Base-by-base conservation (phyloP, 2,797 vertebrate genomes). In the Enteromius viviparus region DNA sequence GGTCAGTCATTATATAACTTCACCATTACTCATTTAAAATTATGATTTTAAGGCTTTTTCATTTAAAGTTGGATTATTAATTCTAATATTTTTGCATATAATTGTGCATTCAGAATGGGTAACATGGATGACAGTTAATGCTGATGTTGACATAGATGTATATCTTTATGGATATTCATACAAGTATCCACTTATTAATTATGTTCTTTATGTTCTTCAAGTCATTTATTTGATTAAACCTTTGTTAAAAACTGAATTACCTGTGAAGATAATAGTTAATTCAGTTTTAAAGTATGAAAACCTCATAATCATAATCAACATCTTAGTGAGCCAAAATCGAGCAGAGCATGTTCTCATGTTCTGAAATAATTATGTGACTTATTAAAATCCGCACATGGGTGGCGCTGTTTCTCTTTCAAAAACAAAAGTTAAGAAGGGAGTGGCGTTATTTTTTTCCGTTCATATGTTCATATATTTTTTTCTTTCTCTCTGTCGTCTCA, bases 331-430 rank as follows among this genome's bases (percentile, higher is more conserved):
- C 5, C 29, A 75, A 37, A 3, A 8, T 21, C 11, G 10, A 64
- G 19, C 60, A 47, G 49, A 47, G 11, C 17, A 6, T 21, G 42
- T 42, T 21, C 23, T n/a, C 11, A 7, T 3, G n/a, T 66, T 65
- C n/a, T 47, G 21, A 29, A n/a, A 60, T 14, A 58, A 62, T 80
- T 15, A 17, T 17, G 15, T 4, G 62, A 19, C 62, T 17, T 34
- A 32, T 37, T 84, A 34, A 65, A 65, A 26, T 37, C 47, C 10
- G 51, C 84, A 76, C 69, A 70, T 75, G 55, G 90, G 84, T 81
- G 90, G 88, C 87, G 84, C 90, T 90, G 85, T 90, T 88, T 84
- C 87, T 88, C 90, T 90, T 85, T 72, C 79, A 77, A 26, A 82
- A 12, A 55, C 10, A 42, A 47, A 17, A 8, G n/a, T 2, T 3